Evolutionary conservation across 2,113 vertebrate genomes (phyloP).

Genomic region (Chamaea fasciata): DNA sequence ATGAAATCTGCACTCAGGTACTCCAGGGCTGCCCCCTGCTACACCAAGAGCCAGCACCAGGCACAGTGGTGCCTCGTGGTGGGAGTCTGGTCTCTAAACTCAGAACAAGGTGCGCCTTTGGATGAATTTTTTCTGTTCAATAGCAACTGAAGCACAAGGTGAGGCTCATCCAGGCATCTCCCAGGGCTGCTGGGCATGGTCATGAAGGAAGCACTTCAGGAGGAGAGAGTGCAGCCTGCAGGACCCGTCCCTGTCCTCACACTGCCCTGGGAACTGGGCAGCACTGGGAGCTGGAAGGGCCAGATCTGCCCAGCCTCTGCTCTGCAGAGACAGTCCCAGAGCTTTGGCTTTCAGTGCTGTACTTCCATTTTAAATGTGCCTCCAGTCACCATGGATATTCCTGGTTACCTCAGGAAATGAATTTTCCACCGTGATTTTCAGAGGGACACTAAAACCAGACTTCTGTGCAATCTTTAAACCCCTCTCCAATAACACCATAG

Average conservation of each 20-base stretch:
- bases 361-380: background rate
- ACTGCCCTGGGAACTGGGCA: background rate
- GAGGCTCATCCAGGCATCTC: background rate
- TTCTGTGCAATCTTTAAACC: background rate
- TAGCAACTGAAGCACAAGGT: background rate
- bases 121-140: background rate
- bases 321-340: background rate
- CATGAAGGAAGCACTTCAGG: background rate
- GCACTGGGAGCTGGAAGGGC: background rate
- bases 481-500: background rate
- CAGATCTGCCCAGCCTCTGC: background rate
- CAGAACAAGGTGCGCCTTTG: background rate
- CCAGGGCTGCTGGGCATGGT: background rate
- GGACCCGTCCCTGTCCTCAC: background rate
- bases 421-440: slow-evolving; percentile 7
- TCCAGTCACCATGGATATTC: background rate
- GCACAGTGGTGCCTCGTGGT: background rate
- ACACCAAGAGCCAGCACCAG: background rate
- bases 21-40: background rate
- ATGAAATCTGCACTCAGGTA: background rate
- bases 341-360: background rate
- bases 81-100: background rate
- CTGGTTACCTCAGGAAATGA: slow-evolving; percentile 8
- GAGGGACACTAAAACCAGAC: background rate
- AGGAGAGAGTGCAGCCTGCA: background rate